phyloP scores from a whole-genome alignment of 2,113 vertebrate genomes.

The Bubo bubo region DNA sequence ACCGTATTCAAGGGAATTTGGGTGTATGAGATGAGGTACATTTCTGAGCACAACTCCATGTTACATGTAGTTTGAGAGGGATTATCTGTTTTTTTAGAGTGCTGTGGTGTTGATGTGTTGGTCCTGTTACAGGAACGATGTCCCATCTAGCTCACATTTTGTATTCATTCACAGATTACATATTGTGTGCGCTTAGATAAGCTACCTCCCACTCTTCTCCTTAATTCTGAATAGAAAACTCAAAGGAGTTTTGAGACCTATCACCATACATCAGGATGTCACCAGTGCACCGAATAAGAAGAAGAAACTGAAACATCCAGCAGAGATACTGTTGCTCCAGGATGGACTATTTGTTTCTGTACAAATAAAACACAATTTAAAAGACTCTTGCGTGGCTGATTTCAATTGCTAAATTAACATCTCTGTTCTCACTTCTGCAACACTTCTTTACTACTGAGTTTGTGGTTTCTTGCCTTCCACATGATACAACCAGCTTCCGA shows the following conservation, averaged over 20 bases:
- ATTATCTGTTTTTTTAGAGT: not conserved
- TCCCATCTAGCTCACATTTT: not conserved
- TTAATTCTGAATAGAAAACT: not conserved
- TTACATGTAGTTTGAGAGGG: not conserved
- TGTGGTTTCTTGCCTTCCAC: slow-evolving; percentile 31
- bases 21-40: not conserved
- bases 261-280: not conserved
- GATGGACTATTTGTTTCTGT: not conserved
- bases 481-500: not conserved
- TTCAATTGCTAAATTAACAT: not conserved
- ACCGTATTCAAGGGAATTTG: not conserved
- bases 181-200: not conserved
- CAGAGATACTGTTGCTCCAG: not conserved
- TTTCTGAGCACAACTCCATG: not conserved
- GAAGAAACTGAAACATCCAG: not conserved
- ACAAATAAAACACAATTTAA: not conserved
- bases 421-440: not conserved
- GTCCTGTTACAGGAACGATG: not conserved
- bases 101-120: not conserved
- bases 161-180: not conserved
- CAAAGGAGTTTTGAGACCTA: not conserved
- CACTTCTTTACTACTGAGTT: not conserved
- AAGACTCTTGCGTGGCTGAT: not conserved
- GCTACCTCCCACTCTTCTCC: not conserved
- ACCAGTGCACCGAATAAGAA: not conserved